Evolutionary conservation across 2,888 invertebrate genomes (phyloP), one percentile per base, ranked within the genome.

Genomic region (Apoda limacodes): DNA sequence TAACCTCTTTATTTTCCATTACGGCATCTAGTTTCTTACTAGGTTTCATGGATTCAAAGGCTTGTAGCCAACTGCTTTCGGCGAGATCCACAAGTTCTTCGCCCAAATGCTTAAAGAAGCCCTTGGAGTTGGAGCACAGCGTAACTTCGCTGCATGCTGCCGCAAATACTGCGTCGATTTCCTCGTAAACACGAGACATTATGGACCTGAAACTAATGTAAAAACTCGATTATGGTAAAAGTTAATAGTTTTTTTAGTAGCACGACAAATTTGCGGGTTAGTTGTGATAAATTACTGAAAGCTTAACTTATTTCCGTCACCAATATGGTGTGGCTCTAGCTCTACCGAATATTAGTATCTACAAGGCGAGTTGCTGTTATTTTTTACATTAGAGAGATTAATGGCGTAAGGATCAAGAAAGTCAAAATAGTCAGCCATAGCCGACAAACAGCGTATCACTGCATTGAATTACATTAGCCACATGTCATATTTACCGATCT

Each of bases 131-230:
- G 1, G 90, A 88, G 59, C 88, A 90, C 0, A 93, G 78, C 0
- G 92, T 93, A 36, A 86, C 84, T 48, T 86, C 83, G 48, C 89
- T 90, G 64, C 92, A 93, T 19, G 85, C 78, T 11, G 82, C 71
- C 19, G 87, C 84, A 53, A 86, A 90, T 9, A 49, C 55, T 3
- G 72, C 57, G 41, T 78, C 81, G 13, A 64, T 48, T 9, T 69
- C 63, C 10, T 72, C 69, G 37, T 60, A 71, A 13, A 69, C 45
- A 13, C 51, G 56, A 1, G 68, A 46, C 78, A 80, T 78, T 27
- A 30, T 35, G 11, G 20, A 35, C 7, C 5, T 17, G 7, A 17
- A 17, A 17, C 17, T 17, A 17, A 5, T 6, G 5, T 17, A 17
- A 17, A 17, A 17, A 17, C 5, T 17, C 5, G 17, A 6, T 17